Evolutionary conservation across 2,888 invertebrate genomes (phyloP), one percentile per base, ranked within the genome.

Genomic region (Plemyria rubiginata): DNA sequence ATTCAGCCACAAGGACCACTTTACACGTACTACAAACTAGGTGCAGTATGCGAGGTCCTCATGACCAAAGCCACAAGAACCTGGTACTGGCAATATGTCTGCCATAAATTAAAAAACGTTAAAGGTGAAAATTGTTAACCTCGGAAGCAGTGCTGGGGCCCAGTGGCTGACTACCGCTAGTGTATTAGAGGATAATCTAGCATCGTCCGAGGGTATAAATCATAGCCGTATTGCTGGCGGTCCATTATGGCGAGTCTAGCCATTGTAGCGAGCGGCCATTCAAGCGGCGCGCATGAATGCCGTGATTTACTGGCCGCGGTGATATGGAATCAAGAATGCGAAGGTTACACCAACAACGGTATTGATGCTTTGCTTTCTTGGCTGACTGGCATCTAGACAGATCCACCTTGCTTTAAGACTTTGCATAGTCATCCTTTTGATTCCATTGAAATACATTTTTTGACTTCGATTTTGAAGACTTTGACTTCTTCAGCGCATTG

Each of bases 251-350:
- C 58, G 49, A 53, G 50, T 65, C 65, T 54, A 61, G 60, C 66
- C 55, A 73, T 72, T 73, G 73, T 74, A 64, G 69, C 61, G 51
- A 53, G 62, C 29, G 29, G 57, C 22, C 62, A 70, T 72, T 72
- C 65, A 67, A 38, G 49, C 63, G 54, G 45, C 43, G 49, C 61
- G 53, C 36, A 46, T 67, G 70, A 68, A 70, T 67, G 64, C 60
- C 36, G 61, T 70, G 69, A 72, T 72, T 72, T 72, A 72, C 65
- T 59, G 60, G 46, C 61, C 32, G 15, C 36, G 36, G 53, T 45
- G 63, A 51, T 52, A 61, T 15, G 46, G 22, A 45, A 46, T 65
- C 65, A 54, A 63, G 54, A 60, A 53, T 57, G n/a, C 28, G 41
- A 48, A 52, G 59, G 55, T 55, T 40, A 55, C 55, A 40, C 12